Evolutionary conservation across 2,797 vertebrate genomes (phyloP), one percentile per base, ranked within the genome.

Genomic region (Characodon lateralis): DNA sequence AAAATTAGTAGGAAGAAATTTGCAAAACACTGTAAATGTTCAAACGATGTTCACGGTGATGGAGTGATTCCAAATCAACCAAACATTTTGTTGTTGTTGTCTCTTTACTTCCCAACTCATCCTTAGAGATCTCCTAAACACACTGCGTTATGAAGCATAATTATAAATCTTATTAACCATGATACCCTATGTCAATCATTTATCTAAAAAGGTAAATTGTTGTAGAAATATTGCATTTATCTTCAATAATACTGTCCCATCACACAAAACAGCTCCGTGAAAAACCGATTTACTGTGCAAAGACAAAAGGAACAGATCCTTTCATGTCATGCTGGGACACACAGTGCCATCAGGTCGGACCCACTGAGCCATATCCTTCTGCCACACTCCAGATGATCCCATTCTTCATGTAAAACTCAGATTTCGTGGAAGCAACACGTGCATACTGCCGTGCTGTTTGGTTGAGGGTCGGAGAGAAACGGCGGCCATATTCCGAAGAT

Each of bases 391-490:
- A 90, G 51, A 88, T 80, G 68, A 95, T 93, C 39, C 94, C 95
- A 0, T 96, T 97, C 91, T 96, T 96, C 76, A 91, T 90, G 50
- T 95, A 97, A 85, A 98, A 96, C 48, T 97, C 97, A 0, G 91
- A 28, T 5, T 89, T 85, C 16, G 96, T 39, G 0, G 81, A 88
- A 35, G 91, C 90, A 72, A 95, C 91, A 0, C 88, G 94, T 3
- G 43, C 79, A 1, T 95, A 78, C 43, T 90, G 93, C 20, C 85
- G 82, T 9, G 75, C 88, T 0, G 88, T 61, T 5, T 91, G 81
- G 73, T 95, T 94, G 20, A 91, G 9, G 0, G 73, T 72, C 16
- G 91, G 89, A 12, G 91, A 41, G 16, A 90, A n/a, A 0, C 72
- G 94, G 26, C 77, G 93, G 26, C 97, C 97, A 0, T 97, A 96